Conservation (phyloP, 2,797 vertebrate species). For the Discoglossus pictus region DNA sequence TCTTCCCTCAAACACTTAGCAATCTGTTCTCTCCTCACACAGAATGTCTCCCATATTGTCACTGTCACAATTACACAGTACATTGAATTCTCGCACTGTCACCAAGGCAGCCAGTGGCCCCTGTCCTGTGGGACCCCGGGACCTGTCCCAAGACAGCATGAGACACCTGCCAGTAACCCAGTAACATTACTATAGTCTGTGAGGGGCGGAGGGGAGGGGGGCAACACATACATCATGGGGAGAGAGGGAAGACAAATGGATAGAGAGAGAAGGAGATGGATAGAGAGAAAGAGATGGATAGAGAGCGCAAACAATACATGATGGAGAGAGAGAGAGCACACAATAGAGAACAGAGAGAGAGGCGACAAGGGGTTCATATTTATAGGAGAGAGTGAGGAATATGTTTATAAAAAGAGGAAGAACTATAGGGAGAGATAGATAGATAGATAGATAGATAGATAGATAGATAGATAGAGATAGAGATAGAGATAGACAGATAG, state of each 20-base stretch:
- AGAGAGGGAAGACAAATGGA: neutral
- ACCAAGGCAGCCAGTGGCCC: conserved; percentile 47
- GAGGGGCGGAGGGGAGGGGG: neutral
- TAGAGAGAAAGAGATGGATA: no score
- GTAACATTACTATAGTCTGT: conserved; percentile 8
- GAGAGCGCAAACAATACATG: neutral
- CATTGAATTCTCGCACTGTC: conserved; percentile 48
- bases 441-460: no score
- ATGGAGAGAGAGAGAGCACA: neutral
- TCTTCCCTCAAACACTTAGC: conserved; percentile 50
- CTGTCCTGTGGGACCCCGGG: conserved; percentile 41
- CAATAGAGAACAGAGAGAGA: neutral
- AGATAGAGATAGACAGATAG: neutral
- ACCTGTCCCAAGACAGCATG: conserved; percentile 37
- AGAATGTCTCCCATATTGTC: conserved; percentile 50
- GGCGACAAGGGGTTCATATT: no score
- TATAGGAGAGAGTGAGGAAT: neutral
- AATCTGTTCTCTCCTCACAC: conserved; percentile 49
- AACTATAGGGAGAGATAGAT: neutral
- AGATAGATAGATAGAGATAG: neutral
- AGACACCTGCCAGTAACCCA: conserved; percentile 35
- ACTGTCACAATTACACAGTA: conserved; percentile 48
- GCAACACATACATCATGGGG: neutral
- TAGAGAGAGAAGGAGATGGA: neutral
- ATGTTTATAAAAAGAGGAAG: neutral